A percentile compares a stretch with the other conserved stretches of the same genome.
Evolutionary conservation across 92 coral and sea anemone species (phyloP).

Genomic region (Isaurus tuberculatus): DNA sequence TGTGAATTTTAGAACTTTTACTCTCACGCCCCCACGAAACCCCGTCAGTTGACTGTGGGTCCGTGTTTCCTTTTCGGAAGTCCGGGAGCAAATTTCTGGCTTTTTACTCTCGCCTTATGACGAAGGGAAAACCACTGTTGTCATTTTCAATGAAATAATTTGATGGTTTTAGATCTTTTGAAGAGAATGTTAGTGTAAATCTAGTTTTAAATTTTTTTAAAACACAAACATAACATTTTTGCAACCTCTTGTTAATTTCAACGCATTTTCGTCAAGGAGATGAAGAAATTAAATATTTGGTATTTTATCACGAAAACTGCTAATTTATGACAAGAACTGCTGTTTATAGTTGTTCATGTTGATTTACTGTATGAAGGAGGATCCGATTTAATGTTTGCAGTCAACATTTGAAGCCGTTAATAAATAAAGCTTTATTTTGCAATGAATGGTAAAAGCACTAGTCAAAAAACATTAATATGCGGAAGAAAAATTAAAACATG

Average conservation of each 20-base stretch:
- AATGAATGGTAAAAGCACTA: background rate
- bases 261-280: too few relatives aligned
- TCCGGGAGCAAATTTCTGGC: background rate
- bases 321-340: too few relatives aligned
- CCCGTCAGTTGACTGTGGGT: background rate
- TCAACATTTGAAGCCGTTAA: background rate
- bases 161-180: background rate
- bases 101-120: background rate
- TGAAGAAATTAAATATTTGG: too few relatives aligned
- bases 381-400: too few relatives aligned
- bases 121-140: background rate
- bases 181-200: background rate
- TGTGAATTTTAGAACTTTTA: background rate
- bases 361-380: too few relatives aligned
- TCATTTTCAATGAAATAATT: background rate
- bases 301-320: too few relatives aligned
- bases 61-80: background rate
- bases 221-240: background rate
- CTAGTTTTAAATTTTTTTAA: background rate
- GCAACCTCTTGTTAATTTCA: background rate
- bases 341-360: too few relatives aligned
- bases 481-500: too few relatives aligned
- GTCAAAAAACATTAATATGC: too few relatives aligned
- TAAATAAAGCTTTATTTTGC: background rate
- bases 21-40: background rate